Percentiles rank a stretch among this genome's conserved stretches.
Evolutionary conservation across 1,140 invertebrate species (phyloP).

Genomic region (Tyrophagus putrescentiae): DNA sequence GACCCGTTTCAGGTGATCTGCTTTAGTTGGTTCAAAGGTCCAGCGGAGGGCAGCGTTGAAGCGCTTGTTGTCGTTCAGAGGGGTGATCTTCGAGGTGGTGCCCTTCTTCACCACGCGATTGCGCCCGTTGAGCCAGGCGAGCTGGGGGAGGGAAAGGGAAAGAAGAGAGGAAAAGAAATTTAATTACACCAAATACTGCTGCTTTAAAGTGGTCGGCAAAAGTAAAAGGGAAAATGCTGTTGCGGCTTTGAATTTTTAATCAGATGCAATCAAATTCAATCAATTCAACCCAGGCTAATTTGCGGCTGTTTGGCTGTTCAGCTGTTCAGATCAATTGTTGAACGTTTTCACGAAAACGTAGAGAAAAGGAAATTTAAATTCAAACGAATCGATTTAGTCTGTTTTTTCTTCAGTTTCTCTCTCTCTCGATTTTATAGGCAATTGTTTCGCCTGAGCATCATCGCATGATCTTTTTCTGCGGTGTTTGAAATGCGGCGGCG

Average conservation of each 20-base stretch:
- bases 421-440: too few species aligned
- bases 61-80: conserved; percentile 53
- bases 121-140: conserved; percentile 79
- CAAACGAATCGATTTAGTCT: too few species aligned
- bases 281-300: neutral
- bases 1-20: conserved; percentile 76
- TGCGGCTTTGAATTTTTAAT: neutral
- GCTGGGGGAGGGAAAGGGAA: conserved; percentile 40
- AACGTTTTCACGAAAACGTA: too few species aligned
- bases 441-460: too few species aligned
- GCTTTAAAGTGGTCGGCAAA: neutral
- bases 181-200: neutral
- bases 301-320: too few species aligned
- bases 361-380: neutral
- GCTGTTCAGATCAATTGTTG: too few species aligned
- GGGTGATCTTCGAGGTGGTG: conserved; percentile 24
- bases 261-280: neutral
- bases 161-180: neutral
- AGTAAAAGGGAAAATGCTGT: neutral
- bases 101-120: conserved; percentile 47
- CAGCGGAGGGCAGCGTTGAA: conserved; percentile 66
- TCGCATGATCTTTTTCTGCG: too few species aligned
- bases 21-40: conserved; percentile 53
- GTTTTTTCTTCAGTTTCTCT: too few species aligned
- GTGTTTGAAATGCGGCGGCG: too few species aligned